A percentile compares a stretch with the other conserved stretches of the same genome.
Conservation (phyloP, 2,888 invertebrate genomes). For the Leptarthrus brevirostris region DNA sequence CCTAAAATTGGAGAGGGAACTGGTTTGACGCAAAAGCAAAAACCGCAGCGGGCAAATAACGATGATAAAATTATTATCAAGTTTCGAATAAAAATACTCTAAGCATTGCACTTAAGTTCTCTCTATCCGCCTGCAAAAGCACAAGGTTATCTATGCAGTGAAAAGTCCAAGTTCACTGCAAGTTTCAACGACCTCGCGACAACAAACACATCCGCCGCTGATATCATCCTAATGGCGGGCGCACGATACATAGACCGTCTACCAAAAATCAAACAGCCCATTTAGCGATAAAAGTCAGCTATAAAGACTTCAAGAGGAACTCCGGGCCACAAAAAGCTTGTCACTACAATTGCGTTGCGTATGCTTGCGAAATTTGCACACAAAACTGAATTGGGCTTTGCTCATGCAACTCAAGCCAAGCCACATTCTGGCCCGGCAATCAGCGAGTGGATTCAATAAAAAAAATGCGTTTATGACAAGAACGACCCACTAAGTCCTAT, state of each 20-base stretch:
- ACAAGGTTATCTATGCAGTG: conserved; percentile 52
- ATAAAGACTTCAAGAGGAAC: conserved; percentile 12
- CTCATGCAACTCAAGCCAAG: conserved; percentile 5
- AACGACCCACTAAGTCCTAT: conserved; percentile 7
- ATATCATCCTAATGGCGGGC: conserved; percentile 45
- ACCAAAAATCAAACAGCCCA: conserved; percentile 53
- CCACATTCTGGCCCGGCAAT: conserved; percentile 1
- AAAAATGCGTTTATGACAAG: not conserved
- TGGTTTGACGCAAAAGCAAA: not conserved
- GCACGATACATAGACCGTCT: conserved; percentile 49
- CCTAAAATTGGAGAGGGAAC: not conserved
- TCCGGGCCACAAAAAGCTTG: conserved; percentile 3
- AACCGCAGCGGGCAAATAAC: not conserved
- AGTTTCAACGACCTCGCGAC: conserved; percentile 50
- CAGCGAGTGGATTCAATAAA: no score
- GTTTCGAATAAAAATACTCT: not conserved
- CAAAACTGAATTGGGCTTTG: conserved; percentile 34
- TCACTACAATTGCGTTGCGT: conserved; percentile 12
- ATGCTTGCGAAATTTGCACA: conserved; percentile 49
- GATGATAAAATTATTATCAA: not conserved
- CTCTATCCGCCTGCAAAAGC: conserved; percentile 35
- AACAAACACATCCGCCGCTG: conserved; percentile 48
- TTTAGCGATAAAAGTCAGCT: conserved; percentile 47
- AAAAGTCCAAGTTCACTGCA: conserved; percentile 51
- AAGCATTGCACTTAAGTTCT: conserved; percentile 21